Base-by-base conservation (phyloP, 2,888 invertebrate species). In the Erebia palarica region DNA sequence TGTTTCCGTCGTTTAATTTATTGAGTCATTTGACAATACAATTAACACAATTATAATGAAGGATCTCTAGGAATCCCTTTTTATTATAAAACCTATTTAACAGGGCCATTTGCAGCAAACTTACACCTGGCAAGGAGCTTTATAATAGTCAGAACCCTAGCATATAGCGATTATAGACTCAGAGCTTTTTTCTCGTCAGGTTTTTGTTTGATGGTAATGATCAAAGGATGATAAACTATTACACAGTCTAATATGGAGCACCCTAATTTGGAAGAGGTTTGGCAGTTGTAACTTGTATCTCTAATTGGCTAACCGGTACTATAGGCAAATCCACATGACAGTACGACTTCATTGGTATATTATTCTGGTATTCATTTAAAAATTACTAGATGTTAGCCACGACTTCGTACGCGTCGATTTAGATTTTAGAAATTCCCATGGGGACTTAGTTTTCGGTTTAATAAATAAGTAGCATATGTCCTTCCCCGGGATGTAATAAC, bases 1-100 rank as follows among this genome's bases (percentile, higher is more conserved):
- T 21, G 57, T 58, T 14, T 58, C 27, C 60, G 42, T 42, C 16
- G 42, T 10, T 60, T 60, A 60, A 60, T 60, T 60, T 60, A 60
- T 60, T 60, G 16, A 9, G 60, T 42, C 60, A 44, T 60, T 44
- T n/a, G 42, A 60, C 44, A 55, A 44, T 57, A 60, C 44, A 60
- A 60, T 60, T 42, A 60, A 44, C 42, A 16, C 60, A 42, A 60
- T 42, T 44, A 60, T 21, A 13, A 21, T 16, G 16, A 60, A n/a
- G 36, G 11, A 44, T 44, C n/a, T 42, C 36, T 42, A n/a, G 42
- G 60, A 60, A 42, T 10, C n/a, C 0, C n/a, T 60, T 16, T 60
- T 60, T 21, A 21, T 9, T 58, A 27, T 11, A 13, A 47, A 13
- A 11, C 11, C 44, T 16, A 3, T 5, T n/a, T n/a, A n/a, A 55